Conservation (phyloP, 2,113 vertebrate species). For the Oreochromis niloticus region DNA sequence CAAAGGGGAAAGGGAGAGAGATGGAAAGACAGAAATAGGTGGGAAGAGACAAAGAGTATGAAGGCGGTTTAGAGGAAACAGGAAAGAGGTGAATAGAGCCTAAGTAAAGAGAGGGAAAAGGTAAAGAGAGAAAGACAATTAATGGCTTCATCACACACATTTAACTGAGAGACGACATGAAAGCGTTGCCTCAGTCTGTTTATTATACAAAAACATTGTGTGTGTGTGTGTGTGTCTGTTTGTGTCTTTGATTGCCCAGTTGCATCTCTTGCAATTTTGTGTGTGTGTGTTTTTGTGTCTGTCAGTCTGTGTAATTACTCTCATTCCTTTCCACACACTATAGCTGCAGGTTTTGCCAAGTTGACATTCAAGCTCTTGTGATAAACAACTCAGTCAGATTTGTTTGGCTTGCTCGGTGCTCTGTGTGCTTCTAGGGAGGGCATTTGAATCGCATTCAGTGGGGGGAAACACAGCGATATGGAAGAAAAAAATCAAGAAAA, state of each 20-base stretch:
- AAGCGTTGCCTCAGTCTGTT: constrained; percentile 67
- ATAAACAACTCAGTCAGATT: constrained; percentile 60
- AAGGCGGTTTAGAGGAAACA: background rate
- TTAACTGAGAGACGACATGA: constrained; percentile 65
- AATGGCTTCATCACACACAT: constrained; percentile 58
- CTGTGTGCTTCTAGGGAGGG: constrained; percentile 47
- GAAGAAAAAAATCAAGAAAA: background rate
- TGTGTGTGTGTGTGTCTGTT: constrained; percentile 7
- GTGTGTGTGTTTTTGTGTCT: constrained; percentile 41
- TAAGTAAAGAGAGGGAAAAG: constrained; percentile 22
- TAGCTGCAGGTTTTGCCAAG: constrained; percentile 62
- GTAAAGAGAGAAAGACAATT: constrained; percentile 40
- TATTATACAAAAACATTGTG: constrained; percentile 32
- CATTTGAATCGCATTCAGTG: constrained; percentile 1
- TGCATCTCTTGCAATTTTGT: constrained; percentile 21
- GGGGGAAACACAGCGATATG: background rate
- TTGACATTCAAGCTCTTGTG: constrained; percentile 40
- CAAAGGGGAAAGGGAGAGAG: background rate
- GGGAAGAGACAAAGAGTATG: background rate
- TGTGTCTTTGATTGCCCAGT: constrained; percentile 45
- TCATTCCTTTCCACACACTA: constrained; percentile 46
- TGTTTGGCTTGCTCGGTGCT: constrained; percentile 26
- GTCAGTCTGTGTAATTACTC: constrained; percentile 59
- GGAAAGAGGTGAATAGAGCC: background rate
- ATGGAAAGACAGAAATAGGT: background rate